phyloP scores from a whole-genome alignment of 2,888 invertebrate species.

The Liposcelis brunnea region DNA sequence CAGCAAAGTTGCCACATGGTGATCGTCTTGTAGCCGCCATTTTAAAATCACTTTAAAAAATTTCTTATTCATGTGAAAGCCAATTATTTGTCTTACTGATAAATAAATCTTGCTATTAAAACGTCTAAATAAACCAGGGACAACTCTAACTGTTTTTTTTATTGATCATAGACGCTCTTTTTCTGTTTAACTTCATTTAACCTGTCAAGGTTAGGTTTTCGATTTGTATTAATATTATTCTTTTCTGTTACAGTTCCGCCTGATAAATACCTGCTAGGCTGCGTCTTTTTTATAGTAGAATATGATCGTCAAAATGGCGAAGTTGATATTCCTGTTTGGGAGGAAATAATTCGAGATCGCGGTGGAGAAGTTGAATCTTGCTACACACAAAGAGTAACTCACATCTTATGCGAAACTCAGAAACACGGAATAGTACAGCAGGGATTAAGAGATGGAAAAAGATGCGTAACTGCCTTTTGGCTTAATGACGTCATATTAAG shows the following conservation, averaged over 20 bases:
- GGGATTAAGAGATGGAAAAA: slow-evolving; percentile 41
- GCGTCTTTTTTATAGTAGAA: slow-evolving; percentile 79
- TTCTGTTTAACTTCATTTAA: too few species aligned
- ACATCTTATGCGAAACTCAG: slow-evolving; percentile 81
- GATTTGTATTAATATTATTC: too few species aligned
- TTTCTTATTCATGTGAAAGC: too few species aligned
- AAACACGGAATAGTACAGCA: slow-evolving; percentile 82
- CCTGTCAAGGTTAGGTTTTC: too few species aligned
- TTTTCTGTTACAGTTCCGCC: slow-evolving; percentile 41
- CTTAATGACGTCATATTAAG: slow-evolving; percentile 76
- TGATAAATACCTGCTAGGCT: slow-evolving; percentile 79
- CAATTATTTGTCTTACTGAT: too few species aligned
- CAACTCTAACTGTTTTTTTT: slow-evolving; percentile 1
- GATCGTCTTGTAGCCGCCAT: too few species aligned
- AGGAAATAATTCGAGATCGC: slow-evolving; percentile 54
- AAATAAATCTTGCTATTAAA: too few species aligned
- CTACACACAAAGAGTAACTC: slow-evolving; percentile 76
- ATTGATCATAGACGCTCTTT: too few species aligned
- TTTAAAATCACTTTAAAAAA: too few species aligned
- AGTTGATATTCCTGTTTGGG: slow-evolving; percentile 34
- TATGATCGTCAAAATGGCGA: slow-evolving; percentile 42
- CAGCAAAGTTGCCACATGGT: too few species aligned
- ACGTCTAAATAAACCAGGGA: too few species aligned
- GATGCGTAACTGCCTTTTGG: slow-evolving; percentile 74
- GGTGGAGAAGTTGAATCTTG: slow-evolving; percentile 77